Conservation (phyloP, 2,888 invertebrate species). For the Pinctada fucata region DNA sequence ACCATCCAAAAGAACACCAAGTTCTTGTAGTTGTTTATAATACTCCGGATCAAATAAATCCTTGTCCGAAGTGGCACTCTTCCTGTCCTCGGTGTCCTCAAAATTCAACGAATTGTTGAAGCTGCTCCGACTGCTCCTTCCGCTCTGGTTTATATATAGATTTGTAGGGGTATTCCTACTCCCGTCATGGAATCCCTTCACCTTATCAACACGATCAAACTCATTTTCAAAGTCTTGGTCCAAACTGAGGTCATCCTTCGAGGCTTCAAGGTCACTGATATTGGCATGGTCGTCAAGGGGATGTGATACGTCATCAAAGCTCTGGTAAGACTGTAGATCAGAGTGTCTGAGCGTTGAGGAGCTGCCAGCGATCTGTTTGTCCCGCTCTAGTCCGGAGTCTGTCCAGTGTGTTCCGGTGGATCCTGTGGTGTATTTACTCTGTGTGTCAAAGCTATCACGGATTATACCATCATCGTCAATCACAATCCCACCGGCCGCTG, state of each 20-base stretch:
- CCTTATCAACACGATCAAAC: constrained; percentile 39
- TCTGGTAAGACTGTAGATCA: constrained; percentile 60
- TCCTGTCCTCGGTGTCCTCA: constrained; percentile 47
- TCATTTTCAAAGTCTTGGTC: constrained; percentile 44
- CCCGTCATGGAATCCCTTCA: constrained; percentile 35
- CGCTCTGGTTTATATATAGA: constrained; percentile 45
- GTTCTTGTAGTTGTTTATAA: constrained; percentile 65
- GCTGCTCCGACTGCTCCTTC: constrained; percentile 53
- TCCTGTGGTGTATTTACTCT: constrained; percentile 59
- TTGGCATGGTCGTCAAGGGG: constrained; percentile 66
- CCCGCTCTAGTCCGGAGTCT: constrained; percentile 71
- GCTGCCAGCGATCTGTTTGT: constrained; percentile 61
- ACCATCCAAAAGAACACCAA: constrained; percentile 68
- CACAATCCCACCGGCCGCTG: constrained; percentile 57
- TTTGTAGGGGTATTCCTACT: constrained; percentile 2
- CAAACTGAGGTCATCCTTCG: constrained; percentile 67
- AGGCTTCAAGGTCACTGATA: constrained; percentile 73
- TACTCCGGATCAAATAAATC: constrained; percentile 68
- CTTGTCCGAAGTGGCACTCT: constrained; percentile 42
- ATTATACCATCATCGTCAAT: constrained; percentile 73
- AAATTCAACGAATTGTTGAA: constrained; percentile 56
- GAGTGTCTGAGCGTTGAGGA: constrained; percentile 63
- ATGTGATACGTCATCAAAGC: constrained; percentile 64
- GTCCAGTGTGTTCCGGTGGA: constrained; percentile 61
- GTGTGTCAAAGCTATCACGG: constrained; percentile 65